phyloP scores from a whole-genome alignment of 2,113 vertebrate species.

The Tretioscincus oriximinensis region DNA sequence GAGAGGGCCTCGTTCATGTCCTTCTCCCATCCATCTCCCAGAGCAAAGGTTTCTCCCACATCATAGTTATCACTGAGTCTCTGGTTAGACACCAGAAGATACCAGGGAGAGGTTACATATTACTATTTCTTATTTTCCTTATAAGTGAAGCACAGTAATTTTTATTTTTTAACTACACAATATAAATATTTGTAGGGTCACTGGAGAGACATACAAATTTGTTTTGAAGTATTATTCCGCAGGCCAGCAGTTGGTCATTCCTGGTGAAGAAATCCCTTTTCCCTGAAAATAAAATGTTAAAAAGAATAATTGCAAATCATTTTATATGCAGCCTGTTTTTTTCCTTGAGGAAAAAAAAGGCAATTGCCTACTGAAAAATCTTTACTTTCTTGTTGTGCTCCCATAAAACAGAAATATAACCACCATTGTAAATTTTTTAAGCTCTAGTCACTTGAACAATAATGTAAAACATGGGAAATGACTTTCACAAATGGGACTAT shows the following conservation, averaged over 20 bases:
- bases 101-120: not conserved
- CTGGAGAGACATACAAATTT: not conserved
- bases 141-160: not conserved
- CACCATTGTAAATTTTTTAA: constrained; percentile 6
- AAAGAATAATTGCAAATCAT: not conserved
- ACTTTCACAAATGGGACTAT: constrained; percentile 42
- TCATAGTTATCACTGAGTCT: too few species aligned
- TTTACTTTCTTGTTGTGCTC: not conserved
- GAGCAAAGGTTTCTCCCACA: not conserved
- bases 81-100: too few species aligned
- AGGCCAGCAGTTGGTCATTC: not conserved
- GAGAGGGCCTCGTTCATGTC: too few species aligned
- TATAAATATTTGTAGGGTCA: not conserved
- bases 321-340: not conserved
- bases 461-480: constrained; percentile 30
- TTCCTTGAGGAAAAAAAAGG: not conserved
- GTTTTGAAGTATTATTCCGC: not conserved
- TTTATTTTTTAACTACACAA: not conserved
- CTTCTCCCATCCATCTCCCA: too few species aligned
- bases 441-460: constrained; percentile 7
- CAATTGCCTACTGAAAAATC: constrained; percentile 15
- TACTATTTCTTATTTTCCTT: not conserved
- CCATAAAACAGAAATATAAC: constrained; percentile 13
- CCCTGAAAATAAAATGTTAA: not conserved
- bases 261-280: not conserved